These are phyloP conservation scores for Cheilosia urbana DNA, from an alignment of 2,888 invertebrate species.

Conservation along the genomic window DNA sequence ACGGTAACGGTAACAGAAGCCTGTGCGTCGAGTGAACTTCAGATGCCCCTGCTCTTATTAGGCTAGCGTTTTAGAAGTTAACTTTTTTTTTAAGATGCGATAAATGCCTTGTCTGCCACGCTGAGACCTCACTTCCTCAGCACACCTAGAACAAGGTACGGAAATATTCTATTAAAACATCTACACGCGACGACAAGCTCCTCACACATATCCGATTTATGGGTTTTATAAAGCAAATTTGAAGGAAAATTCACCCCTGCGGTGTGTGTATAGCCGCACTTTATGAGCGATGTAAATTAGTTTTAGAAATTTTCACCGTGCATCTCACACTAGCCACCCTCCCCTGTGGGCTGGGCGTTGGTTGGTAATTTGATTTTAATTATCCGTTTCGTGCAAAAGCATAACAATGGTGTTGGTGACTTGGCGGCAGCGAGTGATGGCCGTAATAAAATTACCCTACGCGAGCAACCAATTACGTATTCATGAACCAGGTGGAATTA, in stretches of 20 bases:
- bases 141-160: conserved; percentile 23
- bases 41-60: neutral
- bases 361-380: conserved; percentile 71
- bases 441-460: conserved; percentile 61
- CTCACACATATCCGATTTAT: conserved; percentile 49
- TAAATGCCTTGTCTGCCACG: conserved; percentile 48
- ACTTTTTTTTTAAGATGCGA: conserved; percentile 67
- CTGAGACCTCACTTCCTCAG: conserved; percentile 29
- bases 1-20: neutral
- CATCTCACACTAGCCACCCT: neutral
- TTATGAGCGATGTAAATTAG: conserved; percentile 69
- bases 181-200: conserved; percentile 44
- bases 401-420: conserved; percentile 31
- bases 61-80: conserved; percentile 41
- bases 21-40: neutral
- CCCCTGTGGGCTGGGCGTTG: conserved; percentile 33
- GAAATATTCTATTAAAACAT: conserved; percentile 59
- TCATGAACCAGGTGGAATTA: conserved; percentile 63
- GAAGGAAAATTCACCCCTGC: conserved; percentile 4
- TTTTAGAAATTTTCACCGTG: conserved; percentile 60
- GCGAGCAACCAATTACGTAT: conserved; percentile 58
- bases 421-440: conserved; percentile 15
- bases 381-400: conserved; percentile 65
- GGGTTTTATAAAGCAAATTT: conserved; percentile 38
- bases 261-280: conserved; percentile 35